Percentiles rank a stretch among this genome's conserved stretches.
Evolutionary conservation across 2,888 invertebrate species (phyloP).

Genomic region (Frankliniella intonsa): DNA sequence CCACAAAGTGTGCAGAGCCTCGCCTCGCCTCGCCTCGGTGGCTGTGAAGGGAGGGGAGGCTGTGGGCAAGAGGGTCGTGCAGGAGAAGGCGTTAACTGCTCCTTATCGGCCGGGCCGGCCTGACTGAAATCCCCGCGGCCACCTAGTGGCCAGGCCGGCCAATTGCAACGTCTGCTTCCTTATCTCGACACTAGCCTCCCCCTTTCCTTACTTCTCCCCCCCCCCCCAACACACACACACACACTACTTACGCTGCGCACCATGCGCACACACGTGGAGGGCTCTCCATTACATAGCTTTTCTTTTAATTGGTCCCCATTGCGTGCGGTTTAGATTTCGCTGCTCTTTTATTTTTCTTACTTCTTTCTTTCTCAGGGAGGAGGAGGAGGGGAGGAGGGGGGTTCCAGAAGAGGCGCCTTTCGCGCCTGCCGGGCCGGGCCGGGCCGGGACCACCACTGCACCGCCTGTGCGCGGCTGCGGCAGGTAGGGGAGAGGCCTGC

Average conservation of each 20-base stretch:
- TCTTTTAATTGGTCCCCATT: background rate
- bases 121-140: background rate
- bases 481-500: background rate
- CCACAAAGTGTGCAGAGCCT: too few species aligned
- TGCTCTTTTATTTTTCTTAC: background rate
- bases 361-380: background rate
- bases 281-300: background rate
- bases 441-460: background rate
- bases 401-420: background rate
- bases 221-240: background rate
- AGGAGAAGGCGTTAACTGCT: too few species aligned
- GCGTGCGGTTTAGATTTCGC: background rate
- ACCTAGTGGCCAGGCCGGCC: background rate
- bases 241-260: background rate
- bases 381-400: background rate
- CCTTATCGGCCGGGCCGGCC: background rate
- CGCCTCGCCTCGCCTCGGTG: too few species aligned
- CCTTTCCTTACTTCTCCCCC: background rate
- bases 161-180: background rate
- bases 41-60: too few species aligned
- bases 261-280: background rate
- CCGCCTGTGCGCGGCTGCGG: background rate
- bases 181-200: background rate
- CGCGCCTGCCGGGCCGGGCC: background rate
- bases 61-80: too few species aligned